Evolutionary conservation across 30 jellyfish, hydroid and myxozoan genomes (phyloP).

Genomic region (Aurelia sp.): DNA sequence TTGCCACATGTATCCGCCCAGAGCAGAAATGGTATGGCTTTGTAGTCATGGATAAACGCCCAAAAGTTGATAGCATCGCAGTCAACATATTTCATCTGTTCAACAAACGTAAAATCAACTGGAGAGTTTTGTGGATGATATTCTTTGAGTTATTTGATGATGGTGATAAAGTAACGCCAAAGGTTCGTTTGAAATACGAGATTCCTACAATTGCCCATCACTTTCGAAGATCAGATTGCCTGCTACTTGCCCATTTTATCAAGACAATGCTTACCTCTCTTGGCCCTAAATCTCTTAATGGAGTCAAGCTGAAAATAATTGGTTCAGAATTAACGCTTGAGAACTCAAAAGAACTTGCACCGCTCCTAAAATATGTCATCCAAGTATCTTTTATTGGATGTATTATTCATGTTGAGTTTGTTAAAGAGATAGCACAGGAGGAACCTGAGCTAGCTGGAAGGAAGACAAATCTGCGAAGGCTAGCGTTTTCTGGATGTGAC

Average conservation of each 20-base stretch:
- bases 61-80: background rate
- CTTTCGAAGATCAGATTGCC: background rate
- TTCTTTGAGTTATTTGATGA: conserved; percentile 23
- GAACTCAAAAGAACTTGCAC: conserved; percentile 1
- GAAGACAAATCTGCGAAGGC: background rate
- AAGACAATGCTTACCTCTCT: background rate
- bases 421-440: background rate
- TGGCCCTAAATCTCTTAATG: background rate
- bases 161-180: conserved; percentile 3
- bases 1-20: background rate
- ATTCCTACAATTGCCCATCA: background rate
- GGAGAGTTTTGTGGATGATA: conserved; percentile 20
- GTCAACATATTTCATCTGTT: background rate
- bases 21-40: background rate
- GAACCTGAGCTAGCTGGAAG: background rate
- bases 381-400: background rate
- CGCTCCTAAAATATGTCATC: background rate
- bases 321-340: background rate
- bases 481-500: background rate
- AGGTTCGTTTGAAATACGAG: background rate
- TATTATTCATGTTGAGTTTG: background rate
- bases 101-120: conserved; percentile 9
- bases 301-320: conserved; percentile 3
- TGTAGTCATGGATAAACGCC: background rate
- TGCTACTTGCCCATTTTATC: conserved; percentile 22